Conservation (phyloP, 92 coral and sea anemone genomes). For the Siderastrea radians region DNA sequence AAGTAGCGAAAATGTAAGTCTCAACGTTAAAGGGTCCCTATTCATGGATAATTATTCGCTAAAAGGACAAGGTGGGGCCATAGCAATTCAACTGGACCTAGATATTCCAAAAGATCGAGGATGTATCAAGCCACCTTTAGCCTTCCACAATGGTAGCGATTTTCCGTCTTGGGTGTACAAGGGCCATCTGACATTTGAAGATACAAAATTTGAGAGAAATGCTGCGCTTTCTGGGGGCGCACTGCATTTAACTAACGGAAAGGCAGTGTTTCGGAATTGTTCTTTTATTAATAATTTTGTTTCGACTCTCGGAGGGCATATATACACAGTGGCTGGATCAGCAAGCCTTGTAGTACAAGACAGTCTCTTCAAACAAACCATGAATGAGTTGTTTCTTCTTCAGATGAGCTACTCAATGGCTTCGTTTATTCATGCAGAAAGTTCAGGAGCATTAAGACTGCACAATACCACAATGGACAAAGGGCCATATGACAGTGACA, state of each 20-base stretch:
- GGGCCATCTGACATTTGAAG: constrained; percentile 17
- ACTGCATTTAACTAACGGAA: constrained; percentile 48
- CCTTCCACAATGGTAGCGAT: background rate
- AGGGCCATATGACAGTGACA: background rate
- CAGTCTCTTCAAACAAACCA: background rate
- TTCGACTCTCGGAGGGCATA: too few species aligned
- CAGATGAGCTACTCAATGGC: background rate
- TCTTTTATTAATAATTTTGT: too few species aligned
- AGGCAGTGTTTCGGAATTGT: background rate
- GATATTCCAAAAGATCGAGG: too few species aligned
- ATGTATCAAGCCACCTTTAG: background rate
- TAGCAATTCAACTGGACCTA: too few species aligned
- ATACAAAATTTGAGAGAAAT: constrained; percentile 60
- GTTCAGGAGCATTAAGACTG: constrained; percentile 47
- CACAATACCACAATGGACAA: constrained; percentile 10
- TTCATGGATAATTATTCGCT: too few species aligned
- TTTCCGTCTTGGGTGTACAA: constrained; percentile 56
- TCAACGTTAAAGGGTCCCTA: too few species aligned
- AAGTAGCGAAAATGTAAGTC: too few species aligned
- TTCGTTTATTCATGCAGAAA: constrained; percentile 3
- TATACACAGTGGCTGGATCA: background rate
- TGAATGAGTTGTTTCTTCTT: background rate
- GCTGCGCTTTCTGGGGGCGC: constrained; percentile 68
- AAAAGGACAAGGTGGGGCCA: too few species aligned
- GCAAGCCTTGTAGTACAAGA: background rate